Conservation (phyloP, 92 coral and sea anemone species). For the Desmophyllum pertusum region DNA sequence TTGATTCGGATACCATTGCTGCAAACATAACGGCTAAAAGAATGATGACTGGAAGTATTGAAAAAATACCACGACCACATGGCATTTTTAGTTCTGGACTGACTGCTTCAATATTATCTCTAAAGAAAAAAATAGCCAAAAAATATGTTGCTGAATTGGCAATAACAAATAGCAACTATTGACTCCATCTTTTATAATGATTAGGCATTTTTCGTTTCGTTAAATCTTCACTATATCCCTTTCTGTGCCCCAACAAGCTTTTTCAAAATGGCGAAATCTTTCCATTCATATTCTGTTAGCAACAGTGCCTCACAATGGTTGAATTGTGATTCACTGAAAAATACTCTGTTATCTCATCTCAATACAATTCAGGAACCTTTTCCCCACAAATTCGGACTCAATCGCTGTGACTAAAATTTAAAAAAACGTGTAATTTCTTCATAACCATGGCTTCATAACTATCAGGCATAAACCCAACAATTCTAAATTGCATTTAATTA, state of each 20-base stretch:
- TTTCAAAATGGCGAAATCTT: neutral
- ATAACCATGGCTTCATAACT: neutral
- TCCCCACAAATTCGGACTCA: neutral
- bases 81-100: neutral
- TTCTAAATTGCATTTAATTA: neutral
- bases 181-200: neutral
- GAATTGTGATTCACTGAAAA: neutral
- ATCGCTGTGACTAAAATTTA: too few species aligned
- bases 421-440: neutral
- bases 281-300: neutral
- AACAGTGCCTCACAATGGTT: neutral
- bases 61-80: neutral
- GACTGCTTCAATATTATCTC: neutral
- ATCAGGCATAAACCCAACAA: neutral
- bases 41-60: neutral
- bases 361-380: neutral
- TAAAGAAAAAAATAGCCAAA: neutral
- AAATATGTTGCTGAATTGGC: neutral
- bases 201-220: neutral
- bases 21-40: neutral
- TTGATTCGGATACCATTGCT: neutral
- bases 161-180: neutral
- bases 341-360: neutral
- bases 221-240: neutral
- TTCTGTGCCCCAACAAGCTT: neutral